Evolutionary conservation across 2,797 vertebrate genomes (phyloP), one percentile per base, ranked within the genome.

Genomic region (Sebastes taczanowskii): DNA sequence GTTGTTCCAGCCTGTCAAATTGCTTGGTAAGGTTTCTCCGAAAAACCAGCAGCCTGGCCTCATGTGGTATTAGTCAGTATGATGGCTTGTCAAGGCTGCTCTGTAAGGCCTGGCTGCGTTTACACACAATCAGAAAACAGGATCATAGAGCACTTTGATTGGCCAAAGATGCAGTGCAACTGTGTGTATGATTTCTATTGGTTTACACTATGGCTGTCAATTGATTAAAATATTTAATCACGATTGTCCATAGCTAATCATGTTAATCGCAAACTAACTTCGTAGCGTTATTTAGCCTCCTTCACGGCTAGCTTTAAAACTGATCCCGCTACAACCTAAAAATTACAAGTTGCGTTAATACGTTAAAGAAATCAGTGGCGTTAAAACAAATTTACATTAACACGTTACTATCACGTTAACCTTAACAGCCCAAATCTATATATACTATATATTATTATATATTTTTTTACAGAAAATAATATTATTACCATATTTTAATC

Each of bases 1-100:
- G 84, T 86, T 86, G 86, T 91, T 82, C 65, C 83, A 82, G 82
- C 74, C 85, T 83, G 88, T 92, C 92, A 93, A 49, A 81, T 85
- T 72, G 83, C 85, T 83, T 65, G 49, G 83, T 86, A 77, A 87
- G 86, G 84, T 86, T 80, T 91, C 87, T 82, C 25, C 22, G 55
- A 83, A 78, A 77, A 53, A 11, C n/a, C 69, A 78, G 71, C 52
- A 59, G 25, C 62, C 35, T 53, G 74, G 76, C 35, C 75, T 89
- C 75, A 58, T 82, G 79, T 71, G 79, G 74, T 89, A 83, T 90
- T 84, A 86, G 81, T 91, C 72, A 73, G 66, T 86, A 90, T 93
- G 90, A 93, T 29, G 38, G 73, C 74, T 74, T 27, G 71, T 87
- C 85, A 85, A 77, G 72, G 55, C 25, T 30, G 35, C 59, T 82